Evolutionary conservation across 2,797 vertebrate species (phyloP), one percentile per base, ranked within the genome.

Genomic region (Hydrolagus colliei): DNA sequence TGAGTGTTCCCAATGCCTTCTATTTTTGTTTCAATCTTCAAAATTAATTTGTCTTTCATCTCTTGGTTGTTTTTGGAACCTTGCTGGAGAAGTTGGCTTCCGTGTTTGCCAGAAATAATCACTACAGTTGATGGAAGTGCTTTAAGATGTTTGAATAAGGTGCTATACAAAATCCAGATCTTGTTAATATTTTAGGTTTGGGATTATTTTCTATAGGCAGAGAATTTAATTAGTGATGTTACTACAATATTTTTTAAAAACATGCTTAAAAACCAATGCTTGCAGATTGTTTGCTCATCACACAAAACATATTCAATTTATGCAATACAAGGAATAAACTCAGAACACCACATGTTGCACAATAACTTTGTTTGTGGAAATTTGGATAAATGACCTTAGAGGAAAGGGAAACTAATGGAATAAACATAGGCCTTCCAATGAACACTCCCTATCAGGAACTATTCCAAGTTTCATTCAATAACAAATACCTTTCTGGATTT

Each of bases 321-420:
- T 80, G 82, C 73, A 73, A 87, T 72, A 80, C 87, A 61, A 78
- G 86, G 79, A 87, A 80, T 63, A 27, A 74, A 73, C 86, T 13
- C 59, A 12, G 86, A 63, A 27, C 16, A 74, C 8, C 79, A 84
- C 73, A 89, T 72, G 73, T 72, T 85, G 72, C 86, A 94, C 92
- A 94, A 88, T 88, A 85, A 89, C 32, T 86, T 71, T 88, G 91
- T 89, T 91, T 95, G 91, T 92, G 88, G 87, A n/a, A 86, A 86
- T 80, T 86, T 87, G 88, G 65, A 85, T 86, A 86, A 88, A 88
- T 20, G 87, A 84, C 87, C 88, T 85, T 87, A 86, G 89, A 89
- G 89, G 86, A 87, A 88, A 88, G 6, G n/a, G 87, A 61, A 89
- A 85, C 88, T 87, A 71, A 88, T 85, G 88, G 20, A 93, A 93